A percentile compares a stretch with the other conserved stretches of the same genome.
Conservation (phyloP, 2,888 invertebrate species). For the Pammene aurita region DNA sequence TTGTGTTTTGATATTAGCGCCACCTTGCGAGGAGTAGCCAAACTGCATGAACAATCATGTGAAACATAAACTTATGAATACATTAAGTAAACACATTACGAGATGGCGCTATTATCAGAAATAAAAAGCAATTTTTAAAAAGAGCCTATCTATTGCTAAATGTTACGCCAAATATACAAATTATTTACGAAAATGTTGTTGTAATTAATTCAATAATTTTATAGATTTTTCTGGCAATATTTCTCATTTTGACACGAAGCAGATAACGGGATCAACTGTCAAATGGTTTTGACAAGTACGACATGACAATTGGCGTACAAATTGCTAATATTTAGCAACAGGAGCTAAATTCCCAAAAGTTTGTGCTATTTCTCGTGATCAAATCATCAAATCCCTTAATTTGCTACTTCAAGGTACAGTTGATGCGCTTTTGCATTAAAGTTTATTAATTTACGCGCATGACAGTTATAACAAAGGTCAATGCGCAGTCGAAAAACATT, state of each 20-base stretch:
- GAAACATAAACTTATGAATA: background rate
- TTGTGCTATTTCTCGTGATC: background rate
- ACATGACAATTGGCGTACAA: slow-evolving; percentile 14
- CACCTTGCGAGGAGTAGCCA: slow-evolving; percentile 51
- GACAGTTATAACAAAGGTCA: slow-evolving; percentile 68
- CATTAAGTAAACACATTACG: background rate
- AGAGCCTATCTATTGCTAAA: background rate
- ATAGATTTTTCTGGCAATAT: slow-evolving; percentile 1
- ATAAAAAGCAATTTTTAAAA: background rate
- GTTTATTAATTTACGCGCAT: slow-evolving; percentile 64
- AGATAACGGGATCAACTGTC: background rate
- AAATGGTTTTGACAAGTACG: slow-evolving; percentile 17
- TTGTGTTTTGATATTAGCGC: slow-evolving; percentile 24
- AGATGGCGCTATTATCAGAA: slow-evolving; percentile 51
- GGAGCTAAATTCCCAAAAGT: slow-evolving; percentile 6
- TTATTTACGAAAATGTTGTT: too few relatives aligned
- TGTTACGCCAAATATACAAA: too few relatives aligned
- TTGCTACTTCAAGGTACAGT: slow-evolving; percentile 15
- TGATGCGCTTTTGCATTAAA: slow-evolving; percentile 31
- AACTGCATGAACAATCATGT: slow-evolving; percentile 16
- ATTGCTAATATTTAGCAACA: slow-evolving; percentile 34
- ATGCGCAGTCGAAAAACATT: slow-evolving; percentile 81
- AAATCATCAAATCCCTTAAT: background rate
- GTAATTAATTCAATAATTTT: background rate
- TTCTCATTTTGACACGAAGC: background rate